phyloP scores from a whole-genome alignment of 2,797 vertebrate genomes.

The Danio tinwini region DNA sequence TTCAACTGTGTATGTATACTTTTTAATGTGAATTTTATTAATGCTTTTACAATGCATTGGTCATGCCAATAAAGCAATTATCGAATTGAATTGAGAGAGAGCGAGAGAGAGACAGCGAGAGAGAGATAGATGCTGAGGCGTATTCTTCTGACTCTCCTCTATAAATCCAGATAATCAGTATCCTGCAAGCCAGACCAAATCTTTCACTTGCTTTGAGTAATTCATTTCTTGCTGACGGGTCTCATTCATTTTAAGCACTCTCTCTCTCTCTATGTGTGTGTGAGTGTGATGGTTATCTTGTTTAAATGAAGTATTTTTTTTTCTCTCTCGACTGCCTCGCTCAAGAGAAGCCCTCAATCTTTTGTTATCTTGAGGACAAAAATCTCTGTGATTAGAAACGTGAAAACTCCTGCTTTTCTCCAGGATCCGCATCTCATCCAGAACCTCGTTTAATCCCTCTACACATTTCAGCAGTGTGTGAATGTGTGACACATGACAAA shows the following conservation, averaged over 20 bases:
- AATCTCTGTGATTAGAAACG: conserved; percentile 43
- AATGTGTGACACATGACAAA: not conserved
- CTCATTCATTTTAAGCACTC: conserved; percentile 37
- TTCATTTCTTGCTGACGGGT: conserved; percentile 42
- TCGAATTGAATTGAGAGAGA: too few species aligned
- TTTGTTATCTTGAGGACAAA: conserved; percentile 42
- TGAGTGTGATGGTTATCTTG: conserved; percentile 40
- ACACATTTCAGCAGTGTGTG: not conserved
- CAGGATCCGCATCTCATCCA: conserved; percentile 26
- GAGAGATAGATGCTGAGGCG: not conserved
- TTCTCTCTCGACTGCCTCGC: conserved; percentile 15
- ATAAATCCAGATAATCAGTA: conserved; percentile 34
- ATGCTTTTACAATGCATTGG: too few species aligned
- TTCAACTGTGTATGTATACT: too few species aligned
- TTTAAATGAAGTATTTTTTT: conserved; percentile 43
- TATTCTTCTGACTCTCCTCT: not conserved
- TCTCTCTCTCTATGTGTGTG: not conserved
- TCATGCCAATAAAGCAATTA: too few species aligned
- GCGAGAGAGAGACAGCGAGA: not conserved
- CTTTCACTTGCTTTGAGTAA: conserved; percentile 31
- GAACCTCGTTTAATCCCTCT: conserved; percentile 30
- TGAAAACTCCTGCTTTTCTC: conserved; percentile 11
- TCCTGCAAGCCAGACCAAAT: conserved; percentile 12
- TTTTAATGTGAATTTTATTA: too few species aligned
- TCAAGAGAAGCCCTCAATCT: conserved; percentile 49